These are phyloP conservation scores for Hyppa rectilinea DNA, from an alignment of 2,888 invertebrate genomes.

Conservation along the genomic window DNA sequence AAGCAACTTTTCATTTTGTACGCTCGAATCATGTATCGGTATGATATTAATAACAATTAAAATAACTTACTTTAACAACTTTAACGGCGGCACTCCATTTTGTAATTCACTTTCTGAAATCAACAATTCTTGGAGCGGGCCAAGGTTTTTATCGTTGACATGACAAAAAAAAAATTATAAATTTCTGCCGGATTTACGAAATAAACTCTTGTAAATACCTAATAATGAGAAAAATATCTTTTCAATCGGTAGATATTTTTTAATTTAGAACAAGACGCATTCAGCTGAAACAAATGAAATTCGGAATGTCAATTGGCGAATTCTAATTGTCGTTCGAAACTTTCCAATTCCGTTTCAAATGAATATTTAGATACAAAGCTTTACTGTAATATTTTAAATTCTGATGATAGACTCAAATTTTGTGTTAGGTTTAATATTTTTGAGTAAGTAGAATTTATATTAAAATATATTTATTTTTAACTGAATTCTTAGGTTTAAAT, in stretches of 20 bases:
- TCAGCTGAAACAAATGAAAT: slow-evolving; percentile 14
- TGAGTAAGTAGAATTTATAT: neutral
- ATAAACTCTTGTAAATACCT: slow-evolving; percentile 40
- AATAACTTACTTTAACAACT: too few species aligned
- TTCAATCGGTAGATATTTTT: too few species aligned
- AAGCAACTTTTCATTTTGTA: neutral
- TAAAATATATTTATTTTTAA: too few species aligned
- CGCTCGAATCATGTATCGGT: slow-evolving; percentile 1
- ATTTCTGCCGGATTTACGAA: slow-evolving; percentile 39
- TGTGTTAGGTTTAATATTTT: neutral
- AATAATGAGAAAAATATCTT: too few species aligned
- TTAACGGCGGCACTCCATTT: slow-evolving; percentile 47
- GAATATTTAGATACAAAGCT: neutral
- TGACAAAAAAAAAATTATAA: slow-evolving; percentile 54
- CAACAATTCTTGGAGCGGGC: slow-evolving; percentile 54
- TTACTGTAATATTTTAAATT: neutral
- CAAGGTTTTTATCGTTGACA: slow-evolving; percentile 55
- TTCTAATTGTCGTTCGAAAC: neutral
- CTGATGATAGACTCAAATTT: too few species aligned
- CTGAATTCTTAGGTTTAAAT: too few species aligned
- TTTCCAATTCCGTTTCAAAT: neutral
- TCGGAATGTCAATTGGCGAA: slow-evolving; percentile 8
- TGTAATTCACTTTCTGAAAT: slow-evolving; percentile 59
- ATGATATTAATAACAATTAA: slow-evolving; percentile 26
- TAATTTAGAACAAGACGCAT: neutral